Percentiles rank a stretch among this genome's conserved stretches.
phyloP scores from a whole-genome alignment of 2,888 invertebrate species.

The Caenorhabditis becei region DNA sequence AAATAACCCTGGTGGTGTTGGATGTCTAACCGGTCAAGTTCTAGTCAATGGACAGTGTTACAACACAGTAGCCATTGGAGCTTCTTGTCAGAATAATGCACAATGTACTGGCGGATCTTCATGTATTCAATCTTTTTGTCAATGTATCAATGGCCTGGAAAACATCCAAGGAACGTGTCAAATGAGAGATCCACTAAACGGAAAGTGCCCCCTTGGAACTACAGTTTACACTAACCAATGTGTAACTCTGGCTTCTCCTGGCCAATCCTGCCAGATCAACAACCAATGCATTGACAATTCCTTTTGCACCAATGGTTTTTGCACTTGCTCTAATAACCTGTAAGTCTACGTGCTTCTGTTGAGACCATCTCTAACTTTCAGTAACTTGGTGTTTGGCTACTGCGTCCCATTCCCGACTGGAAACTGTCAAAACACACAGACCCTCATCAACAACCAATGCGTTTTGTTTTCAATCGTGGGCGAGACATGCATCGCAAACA shows the following conservation, averaged over 20 bases:
- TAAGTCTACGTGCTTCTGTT: too few relatives aligned
- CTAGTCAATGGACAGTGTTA: conserved; percentile 70
- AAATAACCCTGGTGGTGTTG: too few relatives aligned
- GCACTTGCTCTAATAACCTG: conserved; percentile 55
- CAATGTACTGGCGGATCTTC: conserved; percentile 68
- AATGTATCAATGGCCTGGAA: conserved; percentile 42
- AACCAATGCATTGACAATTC: conserved; percentile 65
- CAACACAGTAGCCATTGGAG: conserved; percentile 64
- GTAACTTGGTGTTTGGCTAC: conserved; percentile 62
- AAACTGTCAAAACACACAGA: conserved; percentile 49
- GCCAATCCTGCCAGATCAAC: conserved; percentile 47
- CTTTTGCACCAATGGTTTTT: conserved; percentile 40
- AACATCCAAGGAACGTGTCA: conserved; percentile 53
- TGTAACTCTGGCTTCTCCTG: conserved; percentile 58
- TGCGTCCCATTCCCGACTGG: conserved; percentile 57
- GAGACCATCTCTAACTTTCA: too few relatives aligned
- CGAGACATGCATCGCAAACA: conserved; percentile 55
- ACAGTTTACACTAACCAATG: conserved; percentile 55
- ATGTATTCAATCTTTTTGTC: conserved; percentile 37
- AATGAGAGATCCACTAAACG: conserved; percentile 28
- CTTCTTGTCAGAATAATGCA: conserved; percentile 63
- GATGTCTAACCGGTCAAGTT: conserved; percentile 57
- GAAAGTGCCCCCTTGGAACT: conserved; percentile 34
- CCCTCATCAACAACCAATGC: conserved; percentile 63
- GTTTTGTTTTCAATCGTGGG: conserved; percentile 60